phyloP scores from a whole-genome alignment of 2,113 vertebrate genomes.

The Narcine bancroftii region DNA sequence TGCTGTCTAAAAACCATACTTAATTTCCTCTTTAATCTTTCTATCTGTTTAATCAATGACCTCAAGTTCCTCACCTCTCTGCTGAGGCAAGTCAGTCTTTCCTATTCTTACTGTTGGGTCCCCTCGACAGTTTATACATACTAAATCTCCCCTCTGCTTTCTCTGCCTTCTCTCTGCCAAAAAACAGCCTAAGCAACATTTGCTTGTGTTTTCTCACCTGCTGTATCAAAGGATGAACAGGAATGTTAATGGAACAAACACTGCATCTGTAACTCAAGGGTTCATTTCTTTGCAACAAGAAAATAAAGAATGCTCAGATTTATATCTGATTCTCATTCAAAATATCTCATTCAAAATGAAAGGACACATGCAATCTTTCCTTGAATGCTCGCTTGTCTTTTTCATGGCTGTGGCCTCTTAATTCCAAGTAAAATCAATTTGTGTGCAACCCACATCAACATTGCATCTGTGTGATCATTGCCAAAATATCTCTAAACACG shows the following conservation, averaged over 20 bases:
- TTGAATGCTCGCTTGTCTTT: not conserved
- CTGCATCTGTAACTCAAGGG: not conserved
- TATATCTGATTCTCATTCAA: not conserved
- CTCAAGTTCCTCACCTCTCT: too few relatives aligned
- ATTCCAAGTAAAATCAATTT: not conserved
- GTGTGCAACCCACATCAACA: not conserved
- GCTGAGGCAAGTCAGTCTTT: too few relatives aligned
- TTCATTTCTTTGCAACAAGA: not conserved
- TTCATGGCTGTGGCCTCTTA: not conserved
- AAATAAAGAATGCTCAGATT: not conserved
- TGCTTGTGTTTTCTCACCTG: too few relatives aligned
- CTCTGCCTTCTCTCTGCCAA: too few relatives aligned
- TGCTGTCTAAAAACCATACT: too few relatives aligned
- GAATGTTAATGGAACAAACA: not conserved
- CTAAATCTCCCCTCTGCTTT: too few relatives aligned
- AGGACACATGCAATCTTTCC: not conserved
- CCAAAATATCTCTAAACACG: not conserved
- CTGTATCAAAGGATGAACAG: too few relatives aligned
- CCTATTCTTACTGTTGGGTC: too few relatives aligned
- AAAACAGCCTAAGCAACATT: too few relatives aligned
- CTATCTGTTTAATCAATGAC: too few relatives aligned
- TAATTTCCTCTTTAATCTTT: too few relatives aligned
- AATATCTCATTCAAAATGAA: not conserved
- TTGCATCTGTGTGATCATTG: not conserved
- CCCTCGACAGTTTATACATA: too few relatives aligned